Evolutionary conservation across 2,888 invertebrate genomes (phyloP).

Genomic region (Callinectes sapidus): DNA sequence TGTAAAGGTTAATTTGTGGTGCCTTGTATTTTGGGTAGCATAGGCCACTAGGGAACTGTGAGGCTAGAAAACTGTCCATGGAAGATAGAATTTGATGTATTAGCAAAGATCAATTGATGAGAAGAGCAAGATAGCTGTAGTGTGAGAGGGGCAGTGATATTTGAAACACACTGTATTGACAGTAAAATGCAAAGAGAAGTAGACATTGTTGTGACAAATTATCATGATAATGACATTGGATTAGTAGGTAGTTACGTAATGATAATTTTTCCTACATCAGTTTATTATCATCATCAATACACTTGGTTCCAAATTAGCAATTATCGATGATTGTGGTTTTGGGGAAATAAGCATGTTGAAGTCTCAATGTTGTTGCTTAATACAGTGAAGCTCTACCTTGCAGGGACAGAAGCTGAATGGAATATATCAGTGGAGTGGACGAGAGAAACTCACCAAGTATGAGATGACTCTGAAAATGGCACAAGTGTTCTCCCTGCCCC

Average conservation of each 20-base stretch:
- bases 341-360: too few species aligned
- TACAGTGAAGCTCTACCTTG: not conserved
- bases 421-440: constrained; percentile 77
- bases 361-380: not conserved
- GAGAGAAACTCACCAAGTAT: constrained; percentile 78
- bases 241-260: too few species aligned
- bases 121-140: not conserved
- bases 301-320: too few species aligned
- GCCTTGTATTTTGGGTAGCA: not conserved
- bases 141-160: not conserved
- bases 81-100: not conserved
- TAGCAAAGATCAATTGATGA: not conserved
- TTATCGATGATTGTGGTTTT: too few species aligned
- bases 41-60: not conserved
- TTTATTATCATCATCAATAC: too few species aligned
- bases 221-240: too few species aligned
- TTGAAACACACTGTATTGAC: not conserved
- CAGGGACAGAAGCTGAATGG: constrained; percentile 75
- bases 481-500: constrained; percentile 75
- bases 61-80: not conserved
- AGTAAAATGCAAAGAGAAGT: not conserved
- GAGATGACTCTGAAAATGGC: constrained; percentile 78
- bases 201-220: too few species aligned
- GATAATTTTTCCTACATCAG: too few species aligned
- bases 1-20: constrained; percentile 73